Base-by-base conservation (phyloP, 2,888 invertebrate genomes). In the Drosophila pullipes region DNA sequence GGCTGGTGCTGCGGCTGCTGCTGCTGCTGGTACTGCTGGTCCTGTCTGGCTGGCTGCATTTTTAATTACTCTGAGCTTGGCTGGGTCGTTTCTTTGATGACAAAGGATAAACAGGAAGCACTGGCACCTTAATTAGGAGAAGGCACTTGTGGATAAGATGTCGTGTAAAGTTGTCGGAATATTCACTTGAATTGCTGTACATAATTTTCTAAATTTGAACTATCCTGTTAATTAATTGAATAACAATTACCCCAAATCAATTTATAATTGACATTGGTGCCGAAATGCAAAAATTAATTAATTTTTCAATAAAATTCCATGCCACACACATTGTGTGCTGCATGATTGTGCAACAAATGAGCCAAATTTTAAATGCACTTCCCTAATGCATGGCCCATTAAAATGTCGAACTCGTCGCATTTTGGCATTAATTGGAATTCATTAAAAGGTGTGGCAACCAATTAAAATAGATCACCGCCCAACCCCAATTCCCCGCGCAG, bases 61-160 rank as follows among this genome's bases (percentile, higher is more conserved):
- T 83, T 83, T 83, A 83, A 83, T 83, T 83, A 79, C 81, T 77
- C 52, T 44, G 62, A 63, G 68, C 58, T 75, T 58, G 55, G 54
- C 31, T 33, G 75, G 49, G 35, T 44, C 52, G 69, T 28, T 52
- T 44, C 62, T 73, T 60, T 64, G 53, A 66, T 64, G 62, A 37
- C 64, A 62, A 65, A 61, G 66, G 64, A 74, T 71, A 76, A 79
- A 75, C 74, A 83, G 79, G 82, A 83, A 83, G 79, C 68, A 63
- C 59, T 33, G 71, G 53, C 72, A 69, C 71, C 79, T 82, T 83
- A 83, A 83, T 83, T 83, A 83, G 81, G 49, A 69, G 74, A 50
- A 81, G 76, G 81, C 69, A 68, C 70, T 68, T 61, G 31, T 69
- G 31, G 9, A 61, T 52, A 61, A 60, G 57, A 62, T 65, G 73